These are phyloP conservation scores for Callorhinus ursinus DNA, from an alignment of 2,113 vertebrate species.

Conservation along the genomic window DNA sequence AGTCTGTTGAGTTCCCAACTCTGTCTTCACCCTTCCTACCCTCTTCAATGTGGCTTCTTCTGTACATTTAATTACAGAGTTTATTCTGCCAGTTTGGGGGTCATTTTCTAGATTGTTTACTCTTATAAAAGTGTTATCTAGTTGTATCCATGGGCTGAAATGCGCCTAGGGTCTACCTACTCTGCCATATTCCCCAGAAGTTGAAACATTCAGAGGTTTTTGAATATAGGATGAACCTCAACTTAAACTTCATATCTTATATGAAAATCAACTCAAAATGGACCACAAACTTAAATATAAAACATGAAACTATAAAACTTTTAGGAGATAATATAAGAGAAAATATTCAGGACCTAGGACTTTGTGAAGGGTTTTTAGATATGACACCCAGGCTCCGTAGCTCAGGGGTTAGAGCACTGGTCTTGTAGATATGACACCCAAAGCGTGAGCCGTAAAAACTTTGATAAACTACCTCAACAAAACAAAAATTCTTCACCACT, in stretches of 20 bases:
- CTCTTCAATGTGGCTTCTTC: background rate
- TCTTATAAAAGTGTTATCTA: background rate
- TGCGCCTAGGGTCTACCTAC: background rate
- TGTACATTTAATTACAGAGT: background rate
- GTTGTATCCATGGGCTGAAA: background rate
- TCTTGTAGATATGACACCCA: background rate
- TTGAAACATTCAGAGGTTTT: background rate
- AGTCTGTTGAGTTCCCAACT: background rate
- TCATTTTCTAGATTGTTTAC: background rate
- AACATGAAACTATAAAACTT: conserved; percentile 7
- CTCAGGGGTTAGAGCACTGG: no score
- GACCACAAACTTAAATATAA: background rate
- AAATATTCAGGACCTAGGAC: background rate
- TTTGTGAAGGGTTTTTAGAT: background rate
- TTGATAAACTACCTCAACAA: conserved; percentile 1
- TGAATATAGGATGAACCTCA: background rate
- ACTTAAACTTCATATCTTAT: background rate
- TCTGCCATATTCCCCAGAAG: background rate
- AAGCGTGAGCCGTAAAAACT: background rate
- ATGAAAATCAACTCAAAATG: conserved; percentile 39
- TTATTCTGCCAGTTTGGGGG: background rate
- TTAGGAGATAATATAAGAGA: background rate
- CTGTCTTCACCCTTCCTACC: background rate
- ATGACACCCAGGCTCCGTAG: background rate
- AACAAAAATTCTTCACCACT: background rate